Evolutionary conservation across 30 jellyfish, hydroid and myxozoan genomes (phyloP).

Genomic region (Rhopilema esculentum): DNA sequence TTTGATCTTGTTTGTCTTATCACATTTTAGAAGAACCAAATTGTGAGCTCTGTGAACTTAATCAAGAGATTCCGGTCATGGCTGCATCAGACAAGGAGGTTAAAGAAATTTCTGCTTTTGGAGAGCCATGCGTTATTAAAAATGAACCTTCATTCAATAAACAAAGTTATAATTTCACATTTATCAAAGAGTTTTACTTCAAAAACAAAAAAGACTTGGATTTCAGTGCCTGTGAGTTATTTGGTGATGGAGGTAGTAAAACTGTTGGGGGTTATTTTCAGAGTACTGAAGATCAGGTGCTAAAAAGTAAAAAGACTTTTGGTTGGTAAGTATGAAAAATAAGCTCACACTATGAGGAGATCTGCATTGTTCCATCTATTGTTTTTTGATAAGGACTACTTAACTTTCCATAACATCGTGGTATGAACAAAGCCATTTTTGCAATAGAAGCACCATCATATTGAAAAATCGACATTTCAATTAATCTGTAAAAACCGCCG

Average conservation of each 20-base stretch:
- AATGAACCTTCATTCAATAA: conserved; percentile 35
- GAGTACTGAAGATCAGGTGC: conserved; percentile 44
- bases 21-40: conserved; percentile 42
- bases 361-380: too few relatives aligned
- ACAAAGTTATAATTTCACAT: conserved; percentile 34
- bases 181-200: conserved; percentile 40
- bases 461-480: too few relatives aligned
- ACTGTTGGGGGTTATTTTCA: conserved; percentile 19
- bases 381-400: too few relatives aligned
- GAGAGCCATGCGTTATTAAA: conserved; percentile 57
- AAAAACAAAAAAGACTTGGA: conserved; percentile 48
- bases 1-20: background rate
- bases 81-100: conserved; percentile 61
- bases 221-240: conserved; percentile 57
- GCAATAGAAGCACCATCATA: too few relatives aligned
- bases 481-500: too few relatives aligned
- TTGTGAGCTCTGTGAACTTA: conserved; percentile 65
- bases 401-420: too few relatives aligned
- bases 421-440: too few relatives aligned
- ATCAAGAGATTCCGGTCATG: conserved; percentile 22
- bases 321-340: conserved; percentile 52
- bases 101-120: conserved; percentile 22
- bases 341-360: too few relatives aligned
- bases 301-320: conserved; percentile 39
- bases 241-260: conserved; percentile 46